Percentiles rank a stretch among this genome's conserved stretches.
These are phyloP conservation scores for Pelecanus crispus DNA, from an alignment of 2,113 vertebrate genomes.

Conservation along the genomic window DNA sequence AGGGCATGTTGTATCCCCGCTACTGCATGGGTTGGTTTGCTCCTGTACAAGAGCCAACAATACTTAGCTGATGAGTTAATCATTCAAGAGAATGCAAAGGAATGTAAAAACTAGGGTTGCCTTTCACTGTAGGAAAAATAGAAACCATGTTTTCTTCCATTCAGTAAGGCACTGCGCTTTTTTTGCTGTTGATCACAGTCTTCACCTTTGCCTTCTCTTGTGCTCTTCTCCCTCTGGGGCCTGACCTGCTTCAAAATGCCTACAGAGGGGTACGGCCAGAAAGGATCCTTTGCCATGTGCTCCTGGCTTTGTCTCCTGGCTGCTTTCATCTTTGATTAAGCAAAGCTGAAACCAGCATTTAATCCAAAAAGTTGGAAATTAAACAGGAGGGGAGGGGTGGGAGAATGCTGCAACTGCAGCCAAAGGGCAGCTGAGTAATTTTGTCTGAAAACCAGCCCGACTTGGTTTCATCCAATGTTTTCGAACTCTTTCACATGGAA, in stretches of 20 bases:
- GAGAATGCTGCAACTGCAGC: conserved; percentile 2
- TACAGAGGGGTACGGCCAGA: not conserved
- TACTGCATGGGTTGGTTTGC: rapidly evolving
- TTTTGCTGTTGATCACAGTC: not conserved
- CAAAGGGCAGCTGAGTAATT: conserved; percentile 46
- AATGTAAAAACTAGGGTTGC: not conserved
- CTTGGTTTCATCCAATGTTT: conserved; percentile 4
- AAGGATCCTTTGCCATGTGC: not conserved
- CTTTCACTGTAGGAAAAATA: not conserved
- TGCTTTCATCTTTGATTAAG: not conserved
- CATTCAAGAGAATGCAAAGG: not conserved
- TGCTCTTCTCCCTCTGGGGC: not conserved
- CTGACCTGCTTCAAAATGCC: not conserved
- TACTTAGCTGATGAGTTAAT: not conserved
- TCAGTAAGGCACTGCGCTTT: not conserved
- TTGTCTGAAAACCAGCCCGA: not conserved
- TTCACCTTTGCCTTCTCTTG: not conserved
- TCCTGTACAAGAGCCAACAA: not conserved
- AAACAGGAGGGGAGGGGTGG: not conserved
- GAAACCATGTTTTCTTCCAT: not conserved
- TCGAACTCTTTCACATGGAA: not conserved
- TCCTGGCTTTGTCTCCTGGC: not conserved
- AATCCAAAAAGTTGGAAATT: not conserved
- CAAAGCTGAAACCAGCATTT: not conserved
- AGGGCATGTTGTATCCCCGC: not conserved